A percentile compares a stretch with the other conserved stretches of the same genome.
Evolutionary conservation across 2,797 vertebrate genomes (phyloP).

Genomic region (Pelobates cultripes): DNA sequence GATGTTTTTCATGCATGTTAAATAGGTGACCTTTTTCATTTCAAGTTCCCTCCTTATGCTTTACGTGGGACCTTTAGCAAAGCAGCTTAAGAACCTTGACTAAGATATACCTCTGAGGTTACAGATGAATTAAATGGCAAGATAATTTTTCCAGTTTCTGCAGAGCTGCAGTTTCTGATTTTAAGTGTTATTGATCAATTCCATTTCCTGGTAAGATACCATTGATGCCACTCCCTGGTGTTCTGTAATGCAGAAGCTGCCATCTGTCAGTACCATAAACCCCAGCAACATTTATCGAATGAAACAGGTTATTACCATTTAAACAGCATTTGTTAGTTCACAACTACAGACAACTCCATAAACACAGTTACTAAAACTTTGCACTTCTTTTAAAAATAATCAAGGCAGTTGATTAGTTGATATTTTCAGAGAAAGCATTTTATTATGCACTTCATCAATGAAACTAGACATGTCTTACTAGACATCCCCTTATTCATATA

Average conservation of each 20-base stretch:
- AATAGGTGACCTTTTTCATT: too few species aligned
- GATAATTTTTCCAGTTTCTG: slow-evolving; percentile 7
- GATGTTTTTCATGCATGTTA: too few species aligned
- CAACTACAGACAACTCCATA: not conserved
- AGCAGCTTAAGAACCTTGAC: not conserved
- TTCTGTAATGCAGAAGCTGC: slow-evolving; percentile 24
- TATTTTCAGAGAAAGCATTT: too few species aligned
- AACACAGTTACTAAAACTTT: not conserved
- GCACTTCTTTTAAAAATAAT: too few species aligned
- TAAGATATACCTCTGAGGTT: not conserved
- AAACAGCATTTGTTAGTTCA: slow-evolving; percentile 8
- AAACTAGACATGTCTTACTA: too few species aligned
- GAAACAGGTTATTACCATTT: slow-evolving; percentile 27
- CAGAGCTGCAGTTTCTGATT: slow-evolving; percentile 32
- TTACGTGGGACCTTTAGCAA: not conserved
- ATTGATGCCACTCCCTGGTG: slow-evolving; percentile 16
- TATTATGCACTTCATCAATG: too few species aligned
- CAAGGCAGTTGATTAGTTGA: too few species aligned
- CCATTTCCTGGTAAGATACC: slow-evolving; percentile 33
- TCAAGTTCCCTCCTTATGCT: too few species aligned
- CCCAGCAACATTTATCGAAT: slow-evolving; percentile 22
- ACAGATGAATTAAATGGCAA: not conserved
- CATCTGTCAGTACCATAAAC: slow-evolving; percentile 24
- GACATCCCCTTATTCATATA: too few species aligned
- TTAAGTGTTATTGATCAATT: slow-evolving; percentile 39